These are phyloP conservation scores for Cotesia typhae DNA, from an alignment of 1,140 invertebrate genomes.

Conservation along the genomic window DNA sequence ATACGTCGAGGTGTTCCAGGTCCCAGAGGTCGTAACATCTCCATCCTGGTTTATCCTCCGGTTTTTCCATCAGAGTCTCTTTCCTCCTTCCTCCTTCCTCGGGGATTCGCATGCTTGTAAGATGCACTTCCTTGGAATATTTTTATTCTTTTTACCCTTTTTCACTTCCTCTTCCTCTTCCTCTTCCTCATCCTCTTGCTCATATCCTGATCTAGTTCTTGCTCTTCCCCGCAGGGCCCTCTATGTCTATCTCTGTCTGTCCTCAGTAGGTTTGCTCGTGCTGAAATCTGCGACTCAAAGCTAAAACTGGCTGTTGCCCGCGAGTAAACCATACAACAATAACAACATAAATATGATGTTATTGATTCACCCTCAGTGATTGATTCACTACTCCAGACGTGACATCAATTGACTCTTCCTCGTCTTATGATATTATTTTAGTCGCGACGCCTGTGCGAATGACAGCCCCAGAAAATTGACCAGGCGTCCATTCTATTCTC, in stretches of 20 bases:
- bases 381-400: constrained; percentile 23
- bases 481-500: constrained; percentile 12
- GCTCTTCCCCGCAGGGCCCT: not conserved
- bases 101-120: constrained; percentile 20
- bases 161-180: too few relatives aligned
- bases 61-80: constrained; percentile 8
- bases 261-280: not conserved
- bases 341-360: not conserved
- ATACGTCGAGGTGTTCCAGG: constrained; percentile 13
- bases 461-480: constrained; percentile 23
- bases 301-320: not conserved
- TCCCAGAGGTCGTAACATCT: constrained; percentile 37
- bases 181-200: not conserved
- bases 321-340: not conserved
- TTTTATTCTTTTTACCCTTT: too few relatives aligned
- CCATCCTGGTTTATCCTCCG: constrained; percentile 28
- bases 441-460: constrained; percentile 3
- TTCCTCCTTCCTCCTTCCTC: not conserved
- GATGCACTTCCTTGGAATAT: not conserved
- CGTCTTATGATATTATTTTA: not conserved
- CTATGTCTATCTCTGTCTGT: not conserved
- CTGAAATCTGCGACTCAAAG: too few relatives aligned
- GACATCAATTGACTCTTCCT: constrained; percentile 26
- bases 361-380: constrained; percentile 27
- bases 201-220: not conserved